These are phyloP conservation scores for Caenorhabditis elegans DNA, from an alignment of 1,140 invertebrate genomes.

Conservation along the genomic window WBcel235 BX284605.5:5204501-5205000, in stretches of 20 bases:
- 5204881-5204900: conserved; percentile 3
- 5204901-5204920: background rate
- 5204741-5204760: conserved; percentile 10
- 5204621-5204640: background rate
- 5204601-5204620: background rate
- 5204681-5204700: background rate
- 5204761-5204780: background rate
- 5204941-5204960: background rate
- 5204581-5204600: background rate
- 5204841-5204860: background rate
- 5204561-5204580: background rate
- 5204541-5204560: background rate
- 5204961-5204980: background rate
- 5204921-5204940: background rate
- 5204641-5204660: background rate
- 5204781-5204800: background rate
- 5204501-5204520: background rate
- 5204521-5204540: background rate
- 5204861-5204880: no score
- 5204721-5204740: background rate
- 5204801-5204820: background rate
- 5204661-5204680: background rate
- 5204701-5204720: background rate
- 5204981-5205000: background rate
- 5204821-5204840: conserved; percentile 6